These are phyloP conservation scores for Diorhabda sublineata DNA, from an alignment of 1,140 invertebrate species.

Conservation along the genomic window DNA sequence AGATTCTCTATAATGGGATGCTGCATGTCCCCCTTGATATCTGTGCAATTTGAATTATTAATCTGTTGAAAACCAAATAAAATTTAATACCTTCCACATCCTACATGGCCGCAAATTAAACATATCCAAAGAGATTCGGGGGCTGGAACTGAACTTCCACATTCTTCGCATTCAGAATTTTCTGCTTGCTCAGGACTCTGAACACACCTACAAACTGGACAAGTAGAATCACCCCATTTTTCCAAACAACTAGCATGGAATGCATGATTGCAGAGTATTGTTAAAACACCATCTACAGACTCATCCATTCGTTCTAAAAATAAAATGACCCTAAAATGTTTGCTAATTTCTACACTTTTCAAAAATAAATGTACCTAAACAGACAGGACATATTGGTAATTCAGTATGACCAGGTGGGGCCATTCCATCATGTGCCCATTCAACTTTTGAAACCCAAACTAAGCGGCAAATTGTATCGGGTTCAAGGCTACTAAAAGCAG, in stretches of 20 bases:
- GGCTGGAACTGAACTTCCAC: slow-evolving; percentile 39
- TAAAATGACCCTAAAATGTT: neutral
- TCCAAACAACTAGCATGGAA: slow-evolving; percentile 93
- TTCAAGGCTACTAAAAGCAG: slow-evolving; percentile 89
- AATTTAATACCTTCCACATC: slow-evolving; percentile 66
- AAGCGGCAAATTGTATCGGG: slow-evolving; percentile 84
- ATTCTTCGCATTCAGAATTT: slow-evolving; percentile 43
- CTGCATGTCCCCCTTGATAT: slow-evolving; percentile 58
- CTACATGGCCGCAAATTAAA: slow-evolving; percentile 96
- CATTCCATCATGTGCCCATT: slow-evolving; percentile 70
- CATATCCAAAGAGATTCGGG: slow-evolving; percentile 95
- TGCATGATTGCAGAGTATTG: slow-evolving; percentile 97
- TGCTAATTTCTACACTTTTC: neutral
- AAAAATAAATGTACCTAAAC: slow-evolving; percentile 51
- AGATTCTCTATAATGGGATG: slow-evolving; percentile 87
- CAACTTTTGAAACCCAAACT: slow-evolving; percentile 92
- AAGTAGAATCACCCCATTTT: slow-evolving; percentile 94
- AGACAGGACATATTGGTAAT: slow-evolving; percentile 96
- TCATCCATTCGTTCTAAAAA: slow-evolving; percentile 94
- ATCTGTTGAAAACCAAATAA: too few relatives aligned
- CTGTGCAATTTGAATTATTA: slow-evolving; percentile 9
- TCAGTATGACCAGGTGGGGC: slow-evolving; percentile 80
- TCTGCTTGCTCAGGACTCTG: slow-evolving; percentile 81
- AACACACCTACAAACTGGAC: slow-evolving; percentile 67
- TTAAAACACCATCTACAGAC: slow-evolving; percentile 93